phyloP scores from a whole-genome alignment of 1,140 invertebrate species.

The Holcopasites calliopsidis region DNA sequence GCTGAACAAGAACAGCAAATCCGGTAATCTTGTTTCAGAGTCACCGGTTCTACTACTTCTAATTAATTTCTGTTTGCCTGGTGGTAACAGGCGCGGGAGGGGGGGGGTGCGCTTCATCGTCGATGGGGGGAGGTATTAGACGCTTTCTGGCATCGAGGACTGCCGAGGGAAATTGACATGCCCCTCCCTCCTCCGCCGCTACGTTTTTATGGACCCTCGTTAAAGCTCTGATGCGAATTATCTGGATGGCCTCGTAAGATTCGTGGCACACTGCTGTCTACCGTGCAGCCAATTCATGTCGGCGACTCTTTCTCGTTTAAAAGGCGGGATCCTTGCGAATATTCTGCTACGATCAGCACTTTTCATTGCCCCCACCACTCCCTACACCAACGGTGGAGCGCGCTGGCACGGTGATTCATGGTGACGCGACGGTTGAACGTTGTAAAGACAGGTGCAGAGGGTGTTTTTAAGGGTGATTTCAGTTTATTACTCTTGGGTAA shows the following conservation, averaged over 20 bases:
- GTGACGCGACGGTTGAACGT: too few relatives aligned
- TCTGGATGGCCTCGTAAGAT: constrained; percentile 38
- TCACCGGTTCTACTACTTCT: constrained; percentile 62
- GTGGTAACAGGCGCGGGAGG: constrained; percentile 11
- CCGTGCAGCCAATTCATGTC: background rate
- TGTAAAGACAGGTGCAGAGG: background rate
- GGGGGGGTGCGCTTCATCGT: background rate
- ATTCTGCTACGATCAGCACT: constrained; percentile 11
- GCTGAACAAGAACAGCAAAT: constrained; percentile 67
- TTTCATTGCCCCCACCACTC: too few relatives aligned
- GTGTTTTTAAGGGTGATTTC: too few relatives aligned
- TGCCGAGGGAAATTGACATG: constrained; percentile 46
- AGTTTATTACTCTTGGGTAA: too few relatives aligned
- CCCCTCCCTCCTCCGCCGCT: too few relatives aligned
- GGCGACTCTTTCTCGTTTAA: background rate
- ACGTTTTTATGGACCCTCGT: constrained; percentile 58
- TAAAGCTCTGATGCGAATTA: constrained; percentile 59
- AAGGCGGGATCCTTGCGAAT: constrained; percentile 5
- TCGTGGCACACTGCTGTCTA: constrained; percentile 12
- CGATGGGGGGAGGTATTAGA: background rate
- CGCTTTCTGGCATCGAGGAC: background rate
- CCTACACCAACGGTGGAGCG: too few relatives aligned
- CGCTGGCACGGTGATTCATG: too few relatives aligned
- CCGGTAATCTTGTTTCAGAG: constrained; percentile 67
- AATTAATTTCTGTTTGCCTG: constrained; percentile 71